Percentiles rank a stretch among this genome's conserved stretches.
phyloP scores from a whole-genome alignment of 53 echinoderm and acorn worm species.

The Echinarachnius parma region DNA sequence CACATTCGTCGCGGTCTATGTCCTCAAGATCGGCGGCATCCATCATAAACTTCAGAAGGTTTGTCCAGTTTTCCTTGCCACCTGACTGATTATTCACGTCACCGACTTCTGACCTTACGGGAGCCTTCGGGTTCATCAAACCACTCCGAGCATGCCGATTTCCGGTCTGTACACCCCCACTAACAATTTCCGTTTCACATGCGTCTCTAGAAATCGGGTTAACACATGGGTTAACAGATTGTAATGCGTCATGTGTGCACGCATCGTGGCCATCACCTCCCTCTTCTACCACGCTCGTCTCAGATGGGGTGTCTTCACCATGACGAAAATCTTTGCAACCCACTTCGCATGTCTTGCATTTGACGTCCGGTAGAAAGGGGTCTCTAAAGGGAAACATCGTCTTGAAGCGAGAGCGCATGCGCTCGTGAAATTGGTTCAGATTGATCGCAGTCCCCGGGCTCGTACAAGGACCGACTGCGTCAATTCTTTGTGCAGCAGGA shows the following conservation, averaged over 20 bases:
- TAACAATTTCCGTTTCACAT: not conserved
- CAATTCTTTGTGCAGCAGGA: no score
- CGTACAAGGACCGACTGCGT: no score
- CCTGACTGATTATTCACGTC: not conserved
- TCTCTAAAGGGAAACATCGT: constrained; percentile 32
- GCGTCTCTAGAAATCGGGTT: not conserved
- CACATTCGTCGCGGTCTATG: not conserved
- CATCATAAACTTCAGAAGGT: constrained; percentile 18
- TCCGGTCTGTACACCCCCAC: not conserved
- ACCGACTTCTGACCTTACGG: not conserved
- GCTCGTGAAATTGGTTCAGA: constrained; percentile 32
- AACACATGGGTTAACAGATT: not conserved
- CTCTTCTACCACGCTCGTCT: not conserved
- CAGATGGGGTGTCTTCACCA: constrained; percentile 16
- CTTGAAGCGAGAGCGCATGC: constrained; percentile 26
- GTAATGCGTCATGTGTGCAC: no score
- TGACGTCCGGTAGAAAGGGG: not conserved
- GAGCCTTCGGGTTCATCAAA: not conserved
- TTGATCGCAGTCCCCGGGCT: not conserved
- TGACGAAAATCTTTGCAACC: no score
- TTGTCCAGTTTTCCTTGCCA: not conserved
- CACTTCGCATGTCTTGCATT: not conserved
- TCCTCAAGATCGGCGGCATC: constrained; percentile 25
- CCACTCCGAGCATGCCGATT: not conserved
- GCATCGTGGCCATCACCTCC: not conserved